These are phyloP conservation scores for Bergia sp. DNA, from an alignment of 92 coral and sea anemone genomes.

Conservation along the genomic window DNA sequence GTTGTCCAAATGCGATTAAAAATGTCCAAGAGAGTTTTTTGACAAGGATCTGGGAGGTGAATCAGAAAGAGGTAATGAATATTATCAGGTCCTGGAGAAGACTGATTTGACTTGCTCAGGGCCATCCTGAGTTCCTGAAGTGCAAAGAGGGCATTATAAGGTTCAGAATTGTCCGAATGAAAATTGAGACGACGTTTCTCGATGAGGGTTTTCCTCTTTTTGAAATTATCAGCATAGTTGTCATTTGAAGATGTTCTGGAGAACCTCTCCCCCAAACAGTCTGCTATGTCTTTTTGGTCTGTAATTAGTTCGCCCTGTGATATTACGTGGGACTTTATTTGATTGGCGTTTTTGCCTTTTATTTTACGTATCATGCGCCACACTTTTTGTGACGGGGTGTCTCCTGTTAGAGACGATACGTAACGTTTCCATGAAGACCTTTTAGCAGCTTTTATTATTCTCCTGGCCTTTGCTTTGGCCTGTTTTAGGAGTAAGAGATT, in stretches of 20 bases:
- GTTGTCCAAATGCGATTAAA: constrained; percentile 17
- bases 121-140: constrained; percentile 24
- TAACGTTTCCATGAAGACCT: neutral
- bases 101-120: constrained; percentile 19
- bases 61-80: constrained; percentile 12
- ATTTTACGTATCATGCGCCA: constrained; percentile 14
- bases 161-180: constrained; percentile 14
- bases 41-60: constrained; percentile 28
- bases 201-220: neutral
- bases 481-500: neutral
- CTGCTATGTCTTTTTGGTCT: neutral
- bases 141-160: constrained; percentile 19
- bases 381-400: constrained; percentile 2
- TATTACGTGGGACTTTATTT: neutral
- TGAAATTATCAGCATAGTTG: neutral
- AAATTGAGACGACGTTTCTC: constrained; percentile 1
- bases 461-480: constrained; percentile 5
- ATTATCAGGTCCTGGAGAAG: constrained; percentile 27
- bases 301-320: neutral
- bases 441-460: constrained; percentile 6
- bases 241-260: neutral
- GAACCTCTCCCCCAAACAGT: too few species aligned
- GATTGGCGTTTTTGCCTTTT: neutral
- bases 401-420: neutral
- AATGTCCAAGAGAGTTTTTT: neutral